phyloP scores from a whole-genome alignment of 2,888 invertebrate genomes.

The Meliscaeva auricollis region DNA sequence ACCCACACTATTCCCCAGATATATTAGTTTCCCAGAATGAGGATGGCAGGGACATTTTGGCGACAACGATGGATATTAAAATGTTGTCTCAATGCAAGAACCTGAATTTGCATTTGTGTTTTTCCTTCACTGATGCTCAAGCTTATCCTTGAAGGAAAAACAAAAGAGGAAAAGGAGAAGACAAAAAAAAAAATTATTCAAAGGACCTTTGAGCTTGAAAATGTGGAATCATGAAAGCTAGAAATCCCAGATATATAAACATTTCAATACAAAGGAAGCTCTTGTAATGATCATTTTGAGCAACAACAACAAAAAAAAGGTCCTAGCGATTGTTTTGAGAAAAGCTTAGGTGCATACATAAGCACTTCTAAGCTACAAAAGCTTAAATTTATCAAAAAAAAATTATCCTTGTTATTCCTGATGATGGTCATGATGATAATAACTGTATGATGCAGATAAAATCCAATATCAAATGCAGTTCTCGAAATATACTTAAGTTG shows the following conservation, averaged over 20 bases:
- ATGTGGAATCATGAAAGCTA: slow-evolving; percentile 19
- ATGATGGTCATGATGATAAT: slow-evolving; percentile 12
- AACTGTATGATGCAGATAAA: background rate
- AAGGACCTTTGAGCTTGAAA: slow-evolving; percentile 27
- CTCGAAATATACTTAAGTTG: slow-evolving; percentile 33
- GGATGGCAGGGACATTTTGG: slow-evolving; percentile 44
- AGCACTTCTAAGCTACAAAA: slow-evolving; percentile 7
- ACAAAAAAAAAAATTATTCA: slow-evolving; percentile 17
- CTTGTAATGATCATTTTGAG: slow-evolving; percentile 44
- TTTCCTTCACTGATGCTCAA: slow-evolving; percentile 17
- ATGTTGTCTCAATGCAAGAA: slow-evolving; percentile 43
- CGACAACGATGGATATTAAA: slow-evolving; percentile 50
- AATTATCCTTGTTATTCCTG: slow-evolving; percentile 7
- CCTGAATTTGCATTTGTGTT: slow-evolving; percentile 39
- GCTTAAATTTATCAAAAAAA: slow-evolving; percentile 37
- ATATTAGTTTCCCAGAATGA: slow-evolving; percentile 44
- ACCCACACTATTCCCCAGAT: slow-evolving; percentile 54
- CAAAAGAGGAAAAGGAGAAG: background rate
- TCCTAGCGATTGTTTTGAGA: slow-evolving; percentile 10
- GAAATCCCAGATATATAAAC: slow-evolving; percentile 30
- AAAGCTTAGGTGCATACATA: background rate
- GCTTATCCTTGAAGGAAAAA: slow-evolving; percentile 12
- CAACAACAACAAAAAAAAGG: background rate
- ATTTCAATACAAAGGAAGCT: slow-evolving; percentile 14
- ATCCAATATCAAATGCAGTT: slow-evolving; percentile 26